Evolutionary conservation across 35 echinoderm and acorn worm genomes (phyloP).

Genomic region (Diadema setosum): DNA sequence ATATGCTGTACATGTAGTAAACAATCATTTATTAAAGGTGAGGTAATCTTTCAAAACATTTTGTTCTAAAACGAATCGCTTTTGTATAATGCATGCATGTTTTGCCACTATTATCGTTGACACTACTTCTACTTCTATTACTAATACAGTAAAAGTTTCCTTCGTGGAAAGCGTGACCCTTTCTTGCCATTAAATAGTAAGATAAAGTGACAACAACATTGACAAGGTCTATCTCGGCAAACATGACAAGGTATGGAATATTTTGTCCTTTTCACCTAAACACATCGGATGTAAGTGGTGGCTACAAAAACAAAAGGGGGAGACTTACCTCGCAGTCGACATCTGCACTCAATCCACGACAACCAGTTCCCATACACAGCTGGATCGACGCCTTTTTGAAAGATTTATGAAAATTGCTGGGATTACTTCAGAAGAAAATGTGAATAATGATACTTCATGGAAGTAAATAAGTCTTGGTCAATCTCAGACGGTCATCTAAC

Average conservation of each 20-base stretch:
- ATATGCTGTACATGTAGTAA: not conserved
- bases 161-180: not conserved
- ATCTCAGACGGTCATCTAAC: no score
- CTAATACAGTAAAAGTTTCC: not conserved
- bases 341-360: not conserved
- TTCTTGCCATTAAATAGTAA: not conserved
- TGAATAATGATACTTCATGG: no score
- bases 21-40: not conserved
- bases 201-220: not conserved
- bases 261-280: not conserved
- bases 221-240: not conserved
- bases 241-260: not conserved
- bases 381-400: not conserved
- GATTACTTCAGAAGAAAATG: no score
- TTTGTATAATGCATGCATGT: not conserved
- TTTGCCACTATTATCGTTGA: not conserved
- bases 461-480: no score
- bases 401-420: no score
- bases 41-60: not conserved
- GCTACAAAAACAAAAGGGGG: not conserved
- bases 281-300: not conserved
- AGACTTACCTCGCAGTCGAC: not conserved
- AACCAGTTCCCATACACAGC: not conserved
- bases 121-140: not conserved
- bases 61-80: not conserved